Base-by-base conservation (phyloP, 2,888 invertebrate genomes). In the Masnerella sp. region DNA sequence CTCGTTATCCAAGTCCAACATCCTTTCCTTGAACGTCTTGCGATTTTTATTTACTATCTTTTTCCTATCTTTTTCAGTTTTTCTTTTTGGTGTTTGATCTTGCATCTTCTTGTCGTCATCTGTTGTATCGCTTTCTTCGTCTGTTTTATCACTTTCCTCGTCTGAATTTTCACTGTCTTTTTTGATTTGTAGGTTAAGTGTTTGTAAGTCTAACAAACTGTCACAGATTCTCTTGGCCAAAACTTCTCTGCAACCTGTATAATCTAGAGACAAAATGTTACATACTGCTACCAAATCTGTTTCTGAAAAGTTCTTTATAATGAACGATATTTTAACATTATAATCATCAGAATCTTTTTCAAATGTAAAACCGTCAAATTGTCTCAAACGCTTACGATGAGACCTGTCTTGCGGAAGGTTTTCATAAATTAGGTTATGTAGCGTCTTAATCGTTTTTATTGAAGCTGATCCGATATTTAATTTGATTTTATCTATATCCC, bases 271-370 rank as follows among this genome's bases (percentile, higher is more conserved):
- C 45, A 32, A 25, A 36, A 65, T 58, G 11, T 25, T 22, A 14
- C 52, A 52, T 40, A 52, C 8, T 20, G 52, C 22, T 2, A 52
- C 15, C 18, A 52, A 38, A 52, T 52, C 52, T 25, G 49, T 32
- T 17, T 30, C 49, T 8, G 49, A 17, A 32, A 49, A 49, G 18
- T 49, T 17, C 2, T 49, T 9, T 18, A 5, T 8, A 32, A 49
- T 49, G 32, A 11, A 49, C 5, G 9, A 1, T 17, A 32, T 32
- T 32, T 32, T 49, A 1, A 5, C n/a, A 1, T 17, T 11, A 11
- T 30, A 8, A 3, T 49, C 17, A 5, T 2, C n/a, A 17, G 49
- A 49, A 17, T 18, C 18, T 30, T 11, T 1, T 17, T 30, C 32
- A 17, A 49, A 52, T 2, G 36, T 25, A 9, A 52, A 36, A 4